Percentiles rank a stretch among this genome's conserved stretches.
Conservation (phyloP, 2,113 vertebrate species). For the Peromyscus californicus region DNA sequence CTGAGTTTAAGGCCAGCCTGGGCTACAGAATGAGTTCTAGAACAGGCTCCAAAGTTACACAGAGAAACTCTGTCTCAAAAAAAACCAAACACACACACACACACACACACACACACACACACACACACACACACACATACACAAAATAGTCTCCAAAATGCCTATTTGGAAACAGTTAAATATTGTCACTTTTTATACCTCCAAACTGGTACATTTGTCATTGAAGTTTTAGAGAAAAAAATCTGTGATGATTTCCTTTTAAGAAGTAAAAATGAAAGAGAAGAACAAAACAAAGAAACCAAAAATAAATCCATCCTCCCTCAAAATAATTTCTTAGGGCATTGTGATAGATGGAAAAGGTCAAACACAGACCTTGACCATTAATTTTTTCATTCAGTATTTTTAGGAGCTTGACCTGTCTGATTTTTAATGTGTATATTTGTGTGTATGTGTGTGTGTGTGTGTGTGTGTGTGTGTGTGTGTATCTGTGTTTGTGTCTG, state of each 20-base stretch:
- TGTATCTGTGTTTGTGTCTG: fast-evolving
- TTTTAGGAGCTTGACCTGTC: not conserved
- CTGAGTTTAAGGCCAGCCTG: no score
- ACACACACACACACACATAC: no score
- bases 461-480: not conserved
- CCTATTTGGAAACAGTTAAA: not conserved
- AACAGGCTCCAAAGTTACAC: no score
- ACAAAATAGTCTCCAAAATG: not conserved
- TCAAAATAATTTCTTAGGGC: not conserved
- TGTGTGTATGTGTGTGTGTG: not conserved
- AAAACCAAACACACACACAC: no score
- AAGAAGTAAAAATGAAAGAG: not conserved
- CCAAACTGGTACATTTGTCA: not conserved
- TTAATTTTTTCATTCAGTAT: not conserved
- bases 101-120: no score
- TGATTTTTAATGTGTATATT: not conserved
- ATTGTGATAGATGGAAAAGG: not conserved
- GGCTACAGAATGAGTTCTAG: no score
- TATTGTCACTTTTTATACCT: not conserved
- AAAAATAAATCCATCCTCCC: not conserved
- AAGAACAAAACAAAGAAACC: not conserved
- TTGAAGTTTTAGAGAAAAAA: not conserved
- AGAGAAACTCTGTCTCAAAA: no score
- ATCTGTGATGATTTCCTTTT: not conserved
- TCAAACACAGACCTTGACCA: not conserved